Conservation (phyloP, 2,113 vertebrate species). For the Sphyrna mokarran region DNA sequence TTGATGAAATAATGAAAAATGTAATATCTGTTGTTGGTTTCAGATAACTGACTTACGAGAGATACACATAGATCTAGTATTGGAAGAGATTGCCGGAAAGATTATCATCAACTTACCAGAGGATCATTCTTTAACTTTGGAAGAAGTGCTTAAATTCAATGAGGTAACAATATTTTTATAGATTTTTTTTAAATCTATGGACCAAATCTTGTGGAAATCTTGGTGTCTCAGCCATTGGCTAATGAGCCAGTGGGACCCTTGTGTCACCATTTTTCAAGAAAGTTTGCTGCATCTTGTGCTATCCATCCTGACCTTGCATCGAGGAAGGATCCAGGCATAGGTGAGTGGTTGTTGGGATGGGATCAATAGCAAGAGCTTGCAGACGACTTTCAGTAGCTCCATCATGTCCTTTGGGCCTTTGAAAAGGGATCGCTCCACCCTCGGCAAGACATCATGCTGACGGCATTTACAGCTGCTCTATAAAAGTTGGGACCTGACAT, state of each 20-base stretch:
- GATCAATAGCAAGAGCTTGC: too few species aligned
- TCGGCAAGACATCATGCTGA: too few species aligned
- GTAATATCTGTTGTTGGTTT: conserved; percentile 31
- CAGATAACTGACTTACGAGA: conserved; percentile 65
- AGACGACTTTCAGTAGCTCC: too few species aligned
- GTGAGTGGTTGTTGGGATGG: too few species aligned
- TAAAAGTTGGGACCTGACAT: too few species aligned
- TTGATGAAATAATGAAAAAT: not conserved
- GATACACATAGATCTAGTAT: conserved; percentile 57
- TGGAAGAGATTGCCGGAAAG: conserved; percentile 65
- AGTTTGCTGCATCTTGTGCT: too few species aligned
- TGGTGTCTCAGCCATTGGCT: too few species aligned
- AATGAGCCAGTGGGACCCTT: not conserved
- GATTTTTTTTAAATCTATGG: not conserved
- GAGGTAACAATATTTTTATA: conserved; percentile 52
- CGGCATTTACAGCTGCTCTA: too few species aligned
- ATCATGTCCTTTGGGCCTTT: too few species aligned
- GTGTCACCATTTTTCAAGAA: not conserved
- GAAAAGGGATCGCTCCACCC: too few species aligned
- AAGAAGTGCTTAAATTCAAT: conserved; percentile 59
- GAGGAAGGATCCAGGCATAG: too few species aligned
- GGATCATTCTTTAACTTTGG: conserved; percentile 46
- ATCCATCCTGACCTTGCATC: too few species aligned
- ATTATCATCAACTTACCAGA: conserved; percentile 61
- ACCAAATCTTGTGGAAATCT: not conserved